Percentiles rank a stretch among this genome's conserved stretches.
Conservation (phyloP, 2,113 vertebrate species). For the Cinclus mexicanus region DNA sequence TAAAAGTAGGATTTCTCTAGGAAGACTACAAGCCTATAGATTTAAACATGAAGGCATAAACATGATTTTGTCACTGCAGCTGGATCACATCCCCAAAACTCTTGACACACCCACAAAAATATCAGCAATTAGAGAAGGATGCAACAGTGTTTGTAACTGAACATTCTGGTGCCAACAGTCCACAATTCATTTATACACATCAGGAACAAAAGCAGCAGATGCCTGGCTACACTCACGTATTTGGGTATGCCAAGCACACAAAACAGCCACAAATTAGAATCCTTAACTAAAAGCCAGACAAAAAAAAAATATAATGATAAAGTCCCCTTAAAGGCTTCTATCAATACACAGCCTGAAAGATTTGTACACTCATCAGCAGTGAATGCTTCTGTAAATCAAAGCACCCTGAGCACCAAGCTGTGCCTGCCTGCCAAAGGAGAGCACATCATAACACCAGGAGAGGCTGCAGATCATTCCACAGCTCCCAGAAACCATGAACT, state of each 20-base stretch:
- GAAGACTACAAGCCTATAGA: background rate
- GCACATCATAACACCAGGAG: background rate
- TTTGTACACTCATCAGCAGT: slow-evolving; percentile 27
- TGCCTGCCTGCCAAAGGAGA: slow-evolving; percentile 23
- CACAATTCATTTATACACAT: slow-evolving; percentile 39
- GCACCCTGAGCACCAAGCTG: background rate
- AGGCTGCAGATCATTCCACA: slow-evolving; percentile 22
- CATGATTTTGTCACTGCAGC: slow-evolving; percentile 22
- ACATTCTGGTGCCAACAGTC: slow-evolving; percentile 33
- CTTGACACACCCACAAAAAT: slow-evolving; percentile 46
- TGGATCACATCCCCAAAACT: slow-evolving; percentile 29
- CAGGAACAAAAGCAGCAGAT: slow-evolving; percentile 63
- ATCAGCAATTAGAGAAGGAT: slow-evolving; percentile 51
- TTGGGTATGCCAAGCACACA: slow-evolving; percentile 44
- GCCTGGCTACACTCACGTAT: slow-evolving; percentile 15
- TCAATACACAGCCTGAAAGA: background rate
- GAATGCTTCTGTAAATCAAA: slow-evolving; percentile 39
- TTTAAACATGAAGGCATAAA: background rate
- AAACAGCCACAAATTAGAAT: slow-evolving; percentile 49
- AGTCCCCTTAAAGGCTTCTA: slow-evolving; percentile 18
- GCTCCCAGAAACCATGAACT: slow-evolving; percentile 60
- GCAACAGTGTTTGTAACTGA: slow-evolving; percentile 12
- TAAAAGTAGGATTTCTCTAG: background rate
- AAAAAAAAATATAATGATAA: background rate
- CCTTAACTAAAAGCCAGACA: slow-evolving; percentile 44